Percentiles rank a stretch among this genome's conserved stretches.
These are phyloP conservation scores for Eupeodes corollae DNA, from an alignment of 1,140 invertebrate genomes.

Conservation along the genomic window DNA sequence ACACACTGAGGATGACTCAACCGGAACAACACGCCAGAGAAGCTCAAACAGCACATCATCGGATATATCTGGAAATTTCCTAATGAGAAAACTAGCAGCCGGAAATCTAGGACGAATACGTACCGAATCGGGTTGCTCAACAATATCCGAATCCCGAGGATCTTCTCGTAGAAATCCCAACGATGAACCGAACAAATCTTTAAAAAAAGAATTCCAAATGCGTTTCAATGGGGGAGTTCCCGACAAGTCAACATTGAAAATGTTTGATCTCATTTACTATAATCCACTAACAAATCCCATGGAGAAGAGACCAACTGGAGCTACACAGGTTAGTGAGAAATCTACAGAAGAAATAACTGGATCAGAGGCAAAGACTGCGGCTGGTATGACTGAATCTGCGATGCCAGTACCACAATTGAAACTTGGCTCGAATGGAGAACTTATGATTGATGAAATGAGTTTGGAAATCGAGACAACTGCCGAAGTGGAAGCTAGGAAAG, in stretches of 20 bases:
- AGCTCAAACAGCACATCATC: slow-evolving; percentile 15
- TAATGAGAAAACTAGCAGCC: not conserved
- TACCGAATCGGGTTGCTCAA: slow-evolving; percentile 39
- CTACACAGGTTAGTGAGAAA: slow-evolving; percentile 17
- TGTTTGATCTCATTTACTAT: slow-evolving; percentile 85
- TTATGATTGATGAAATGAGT: slow-evolving; percentile 78
- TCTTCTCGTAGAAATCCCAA: slow-evolving; percentile 23
- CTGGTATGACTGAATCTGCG: slow-evolving; percentile 5
- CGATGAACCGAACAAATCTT: slow-evolving; percentile 18
- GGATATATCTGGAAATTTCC: slow-evolving; percentile 2
- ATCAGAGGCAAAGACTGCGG: slow-evolving; percentile 5
- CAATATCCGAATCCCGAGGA: slow-evolving; percentile 21
- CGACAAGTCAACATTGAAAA: slow-evolving; percentile 61
- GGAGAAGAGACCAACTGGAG: slow-evolving; percentile 31
- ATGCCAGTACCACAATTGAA: slow-evolving; percentile 72
- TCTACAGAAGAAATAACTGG: slow-evolving; percentile 9
- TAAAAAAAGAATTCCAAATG: slow-evolving; percentile 45
- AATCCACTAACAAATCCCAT: slow-evolving; percentile 67
- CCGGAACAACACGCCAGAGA: slow-evolving; percentile 13
- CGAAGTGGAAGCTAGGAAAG: slow-evolving; percentile 47
- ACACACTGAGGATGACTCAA: not conserved
- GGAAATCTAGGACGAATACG: slow-evolving; percentile 20
- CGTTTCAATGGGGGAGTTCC: slow-evolving; percentile 45
- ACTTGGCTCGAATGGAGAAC: slow-evolving; percentile 74
- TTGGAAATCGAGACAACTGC: slow-evolving; percentile 67